phyloP scores from a whole-genome alignment of 2,888 invertebrate species.

The Drosophila pseudotalamancana region DNA sequence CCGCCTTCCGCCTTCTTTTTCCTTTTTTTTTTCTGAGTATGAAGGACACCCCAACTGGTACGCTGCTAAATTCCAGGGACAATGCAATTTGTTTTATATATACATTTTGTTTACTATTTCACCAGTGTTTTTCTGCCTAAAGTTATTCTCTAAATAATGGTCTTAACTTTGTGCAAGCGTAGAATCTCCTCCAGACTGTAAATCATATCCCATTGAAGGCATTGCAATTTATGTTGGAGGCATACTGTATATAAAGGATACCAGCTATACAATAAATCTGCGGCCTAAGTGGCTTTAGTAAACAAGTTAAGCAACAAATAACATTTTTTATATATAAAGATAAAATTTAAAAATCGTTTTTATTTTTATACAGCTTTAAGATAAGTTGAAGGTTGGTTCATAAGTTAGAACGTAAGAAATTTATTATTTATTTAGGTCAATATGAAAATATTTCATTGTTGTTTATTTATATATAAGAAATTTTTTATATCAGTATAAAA shows the following conservation, averaged over 20 bases:
- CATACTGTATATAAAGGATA: neutral
- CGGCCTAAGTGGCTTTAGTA: constrained; percentile 29
- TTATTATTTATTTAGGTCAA: no score
- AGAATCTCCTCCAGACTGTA: constrained; percentile 29
- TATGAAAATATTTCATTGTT: no score
- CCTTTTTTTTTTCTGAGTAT: constrained; percentile 1
- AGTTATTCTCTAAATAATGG: constrained; percentile 55
- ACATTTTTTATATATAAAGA: neutral
- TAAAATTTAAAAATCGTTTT: constrained; percentile 1
- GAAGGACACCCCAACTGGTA: constrained; percentile 1
- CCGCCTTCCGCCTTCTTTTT: constrained; percentile 14
- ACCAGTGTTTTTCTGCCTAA: constrained; percentile 29
- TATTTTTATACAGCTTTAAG: neutral
- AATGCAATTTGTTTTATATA: constrained; percentile 28
- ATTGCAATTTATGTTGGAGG: constrained; percentile 20
- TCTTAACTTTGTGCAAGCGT: constrained; percentile 30
- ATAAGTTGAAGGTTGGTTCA: neutral
- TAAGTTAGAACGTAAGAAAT: no score
- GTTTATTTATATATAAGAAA: no score
- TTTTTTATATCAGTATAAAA: no score
- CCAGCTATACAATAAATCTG: constrained; percentile 40
- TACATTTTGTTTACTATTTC: constrained; percentile 37
- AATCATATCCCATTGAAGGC: constrained; percentile 50
- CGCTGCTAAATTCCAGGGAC: constrained; percentile 21
- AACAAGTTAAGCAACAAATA: constrained; percentile 15